Evolutionary conservation across 2,888 invertebrate genomes (phyloP).

Genomic region (Xylocampa areola): DNA sequence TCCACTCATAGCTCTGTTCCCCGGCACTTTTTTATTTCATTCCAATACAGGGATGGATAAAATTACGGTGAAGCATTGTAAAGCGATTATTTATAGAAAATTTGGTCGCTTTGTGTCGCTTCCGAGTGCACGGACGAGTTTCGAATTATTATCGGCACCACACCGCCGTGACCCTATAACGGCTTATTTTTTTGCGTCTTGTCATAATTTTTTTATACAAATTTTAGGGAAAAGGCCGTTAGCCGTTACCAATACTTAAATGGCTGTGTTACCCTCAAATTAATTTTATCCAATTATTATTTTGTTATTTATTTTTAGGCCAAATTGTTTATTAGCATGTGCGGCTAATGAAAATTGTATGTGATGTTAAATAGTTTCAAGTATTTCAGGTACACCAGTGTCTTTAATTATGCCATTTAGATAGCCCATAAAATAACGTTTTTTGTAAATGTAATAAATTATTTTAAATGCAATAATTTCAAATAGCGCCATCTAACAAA

Average conservation of each 20-base stretch:
- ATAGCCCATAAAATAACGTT: not conserved
- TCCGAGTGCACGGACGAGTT: conserved; percentile 77
- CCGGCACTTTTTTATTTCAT: conserved; percentile 82
- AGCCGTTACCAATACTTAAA: conserved; percentile 31
- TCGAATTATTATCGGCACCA: conserved; percentile 74
- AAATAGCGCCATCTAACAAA: conserved; percentile 84
- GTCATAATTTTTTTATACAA: conserved; percentile 57
- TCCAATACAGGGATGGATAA: conserved; percentile 87
- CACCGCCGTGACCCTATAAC: conserved; percentile 73
- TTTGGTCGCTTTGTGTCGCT: conserved; percentile 85
- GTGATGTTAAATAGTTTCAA: not conserved
- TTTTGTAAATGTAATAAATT: not conserved
- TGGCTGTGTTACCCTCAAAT: conserved; percentile 6
- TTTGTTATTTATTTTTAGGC: not conserved
- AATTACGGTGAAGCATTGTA: conserved; percentile 85
- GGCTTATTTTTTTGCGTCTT: conserved; percentile 65
- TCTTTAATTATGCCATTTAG: not conserved
- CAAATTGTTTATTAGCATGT: not conserved
- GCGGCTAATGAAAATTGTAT: not conserved
- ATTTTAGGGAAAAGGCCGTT: conserved; percentile 70
- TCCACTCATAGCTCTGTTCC: conserved; percentile 72
- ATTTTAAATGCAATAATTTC: conserved; percentile 44
- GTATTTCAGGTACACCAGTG: not conserved
- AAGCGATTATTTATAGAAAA: conserved; percentile 89
- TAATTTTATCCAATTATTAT: conserved; percentile 1